These are phyloP conservation scores for Eurystomus gularis DNA, from an alignment of 2,113 vertebrate species.

Conservation along the genomic window DNA sequence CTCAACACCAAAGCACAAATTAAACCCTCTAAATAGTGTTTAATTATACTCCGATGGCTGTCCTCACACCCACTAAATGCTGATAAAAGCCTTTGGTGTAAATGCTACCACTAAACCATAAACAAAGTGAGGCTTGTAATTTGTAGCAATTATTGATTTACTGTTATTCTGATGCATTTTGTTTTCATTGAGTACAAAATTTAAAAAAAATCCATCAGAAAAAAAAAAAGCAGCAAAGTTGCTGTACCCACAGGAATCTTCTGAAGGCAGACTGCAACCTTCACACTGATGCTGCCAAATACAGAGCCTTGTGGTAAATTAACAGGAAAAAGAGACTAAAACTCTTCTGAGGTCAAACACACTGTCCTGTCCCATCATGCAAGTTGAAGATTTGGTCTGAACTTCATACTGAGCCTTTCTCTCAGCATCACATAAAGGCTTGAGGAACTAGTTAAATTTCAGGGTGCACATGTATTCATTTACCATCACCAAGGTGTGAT, in stretches of 20 bases:
- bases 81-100: not conserved
- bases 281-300: not conserved
- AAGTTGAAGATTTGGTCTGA: not conserved
- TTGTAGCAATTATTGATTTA: not conserved
- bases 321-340: not conserved
- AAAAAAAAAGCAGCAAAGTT: not conserved
- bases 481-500: not conserved
- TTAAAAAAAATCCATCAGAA: not conserved
- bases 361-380: not conserved
- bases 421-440: not conserved
- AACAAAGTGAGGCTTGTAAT: not conserved
- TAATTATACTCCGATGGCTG: constrained; percentile 27
- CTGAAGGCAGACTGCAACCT: not conserved
- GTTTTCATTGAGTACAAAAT: not conserved
- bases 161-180: not conserved
- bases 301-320: not conserved
- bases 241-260: not conserved
- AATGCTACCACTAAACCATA: not conserved
- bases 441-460: not conserved
- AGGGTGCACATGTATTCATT: not conserved
- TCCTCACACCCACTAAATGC: not conserved
- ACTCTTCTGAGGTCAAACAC: not conserved
- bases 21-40: constrained; percentile 38
- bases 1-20: constrained; percentile 40
- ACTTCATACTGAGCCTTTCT: not conserved